Conservation (phyloP, 2,113 vertebrate genomes). For the Pangasianodon gigas region DNA sequence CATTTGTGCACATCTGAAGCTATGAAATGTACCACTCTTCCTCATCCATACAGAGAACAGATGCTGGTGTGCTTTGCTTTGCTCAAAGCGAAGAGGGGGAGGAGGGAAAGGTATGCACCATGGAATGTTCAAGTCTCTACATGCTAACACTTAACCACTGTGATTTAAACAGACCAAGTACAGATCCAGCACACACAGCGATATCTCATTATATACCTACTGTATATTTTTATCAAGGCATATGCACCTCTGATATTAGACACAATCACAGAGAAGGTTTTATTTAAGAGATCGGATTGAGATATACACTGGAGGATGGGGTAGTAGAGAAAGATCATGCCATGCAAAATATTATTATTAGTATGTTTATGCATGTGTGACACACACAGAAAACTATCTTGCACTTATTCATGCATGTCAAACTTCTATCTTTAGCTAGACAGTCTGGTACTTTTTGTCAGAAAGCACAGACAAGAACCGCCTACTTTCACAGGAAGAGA, state of each 20-base stretch:
- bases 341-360: background rate
- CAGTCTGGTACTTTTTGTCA: background rate
- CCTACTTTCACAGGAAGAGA: background rate
- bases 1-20: conserved; percentile 25
- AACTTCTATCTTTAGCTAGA: background rate
- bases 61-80: conserved; percentile 44
- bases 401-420: background rate
- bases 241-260: background rate
- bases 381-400: no score
- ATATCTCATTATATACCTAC: background rate
- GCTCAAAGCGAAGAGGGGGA: conserved; percentile 34
- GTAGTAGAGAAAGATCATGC: background rate
- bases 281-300: background rate
- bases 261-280: background rate
- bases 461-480: background rate
- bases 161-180: conserved; percentile 6
- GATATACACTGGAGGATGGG: background rate
- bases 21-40: conserved; percentile 24
- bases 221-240: no score
- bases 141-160: conserved; percentile 51
- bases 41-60: conserved; percentile 44
- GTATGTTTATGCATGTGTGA: no score
- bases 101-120: conserved; percentile 52
- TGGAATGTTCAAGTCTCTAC: conserved; percentile 62
- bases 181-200: background rate